phyloP scores from a whole-genome alignment of 2,888 invertebrate species.

The Tachystola acroxantha region DNA sequence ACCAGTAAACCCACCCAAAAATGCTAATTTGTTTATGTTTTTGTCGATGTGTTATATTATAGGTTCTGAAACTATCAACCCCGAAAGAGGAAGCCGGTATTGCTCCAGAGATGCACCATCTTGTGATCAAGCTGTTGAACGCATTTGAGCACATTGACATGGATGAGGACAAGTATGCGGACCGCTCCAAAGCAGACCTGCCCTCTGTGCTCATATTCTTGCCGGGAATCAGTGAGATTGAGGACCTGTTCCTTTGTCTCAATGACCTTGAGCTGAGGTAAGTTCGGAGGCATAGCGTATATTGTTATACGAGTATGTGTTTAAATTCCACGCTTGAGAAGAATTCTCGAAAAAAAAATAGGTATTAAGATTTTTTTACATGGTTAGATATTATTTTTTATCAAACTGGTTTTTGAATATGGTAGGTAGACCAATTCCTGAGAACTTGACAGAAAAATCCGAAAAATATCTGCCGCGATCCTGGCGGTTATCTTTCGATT shows the following conservation, averaged over 20 bases:
- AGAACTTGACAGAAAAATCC: no score
- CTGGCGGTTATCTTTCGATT: no score
- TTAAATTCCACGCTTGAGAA: no score
- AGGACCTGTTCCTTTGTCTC: conserved; percentile 78
- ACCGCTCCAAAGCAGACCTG: conserved; percentile 38
- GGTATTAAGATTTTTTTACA: no score
- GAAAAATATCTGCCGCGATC: no score
- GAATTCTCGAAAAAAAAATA: no score
- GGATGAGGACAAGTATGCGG: conserved; percentile 46
- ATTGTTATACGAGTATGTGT: neutral
- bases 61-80: conserved; percentile 52
- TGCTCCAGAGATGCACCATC: conserved; percentile 75
- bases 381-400: no score
- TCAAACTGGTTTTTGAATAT: no score
- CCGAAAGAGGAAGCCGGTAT: conserved; percentile 78
- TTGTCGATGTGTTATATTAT: conserved; percentile 1
- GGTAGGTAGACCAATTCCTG: no score
- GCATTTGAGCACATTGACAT: conserved; percentile 82
- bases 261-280: conserved; percentile 44
- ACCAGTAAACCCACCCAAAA: no score
- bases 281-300: conserved; percentile 5
- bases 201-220: conserved; percentile 91
- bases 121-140: conserved; percentile 79
- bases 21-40: no score
- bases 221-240: conserved; percentile 92